Conservation (phyloP, 92 coral and sea anemone genomes). For the Ricordea florida region DNA sequence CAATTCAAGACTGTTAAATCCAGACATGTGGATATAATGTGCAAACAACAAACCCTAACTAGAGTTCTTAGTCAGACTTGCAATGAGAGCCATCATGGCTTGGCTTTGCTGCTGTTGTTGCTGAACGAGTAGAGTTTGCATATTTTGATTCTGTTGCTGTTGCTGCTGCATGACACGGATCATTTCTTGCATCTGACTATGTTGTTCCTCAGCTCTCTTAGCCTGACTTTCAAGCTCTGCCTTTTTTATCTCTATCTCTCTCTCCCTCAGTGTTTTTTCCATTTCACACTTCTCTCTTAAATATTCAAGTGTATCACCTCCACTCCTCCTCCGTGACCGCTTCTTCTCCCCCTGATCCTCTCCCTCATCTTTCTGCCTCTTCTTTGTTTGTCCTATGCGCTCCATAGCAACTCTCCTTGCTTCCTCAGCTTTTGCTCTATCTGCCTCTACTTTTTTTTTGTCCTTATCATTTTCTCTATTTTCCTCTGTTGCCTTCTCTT, state of each 20-base stretch:
- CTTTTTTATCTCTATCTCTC: slow-evolving; percentile 55
- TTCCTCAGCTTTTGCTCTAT: slow-evolving; percentile 34
- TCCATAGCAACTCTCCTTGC: slow-evolving; percentile 41
- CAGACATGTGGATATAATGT: too few species aligned
- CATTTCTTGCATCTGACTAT: slow-evolving; percentile 32
- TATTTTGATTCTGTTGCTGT: too few species aligned
- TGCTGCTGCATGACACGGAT: too few species aligned
- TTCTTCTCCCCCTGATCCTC: slow-evolving; percentile 9
- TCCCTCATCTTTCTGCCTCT: slow-evolving; percentile 21
- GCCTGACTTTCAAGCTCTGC: slow-evolving; percentile 18
- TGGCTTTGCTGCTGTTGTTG: too few species aligned
- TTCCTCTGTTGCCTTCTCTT: slow-evolving; percentile 35
- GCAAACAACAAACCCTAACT: too few species aligned
- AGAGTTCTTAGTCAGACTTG: too few species aligned
- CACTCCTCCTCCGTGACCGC: slow-evolving; percentile 36
- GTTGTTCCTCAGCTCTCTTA: slow-evolving; percentile 6
- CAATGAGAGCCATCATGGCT: too few species aligned
- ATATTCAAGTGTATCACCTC: slow-evolving; percentile 47
- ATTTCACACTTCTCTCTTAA: slow-evolving; percentile 46
- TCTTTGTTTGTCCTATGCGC: slow-evolving; percentile 37
- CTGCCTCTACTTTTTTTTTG: slow-evolving; percentile 21
- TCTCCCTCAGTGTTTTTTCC: slow-evolving; percentile 49
- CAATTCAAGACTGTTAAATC: too few species aligned
- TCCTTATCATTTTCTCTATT: slow-evolving; percentile 10
- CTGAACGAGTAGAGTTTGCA: too few species aligned